These are phyloP conservation scores for Ophthalmolycus amberensis DNA, from an alignment of 2,113 vertebrate genomes.

Conservation along the genomic window DNA sequence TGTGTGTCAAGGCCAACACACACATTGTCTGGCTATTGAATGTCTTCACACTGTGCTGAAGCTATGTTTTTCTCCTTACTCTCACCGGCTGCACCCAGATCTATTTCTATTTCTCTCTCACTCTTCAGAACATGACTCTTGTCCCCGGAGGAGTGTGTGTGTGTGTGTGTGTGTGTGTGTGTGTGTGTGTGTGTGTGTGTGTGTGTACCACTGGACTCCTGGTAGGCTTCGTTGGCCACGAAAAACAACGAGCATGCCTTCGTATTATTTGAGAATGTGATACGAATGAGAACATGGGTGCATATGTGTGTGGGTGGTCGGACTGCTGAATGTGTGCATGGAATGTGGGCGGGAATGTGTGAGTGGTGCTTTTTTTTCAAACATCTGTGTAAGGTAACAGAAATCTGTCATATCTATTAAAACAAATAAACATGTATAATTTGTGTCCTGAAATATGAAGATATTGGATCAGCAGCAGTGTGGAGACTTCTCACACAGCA, in stretches of 20 bases:
- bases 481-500: neutral
- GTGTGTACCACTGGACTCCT: neutral
- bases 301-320: neutral
- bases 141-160: constrained; percentile 29
- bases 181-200: constrained; percentile 1
- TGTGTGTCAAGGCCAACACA: constrained; percentile 53
- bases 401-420: neutral
- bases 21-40: constrained; percentile 26
- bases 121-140: constrained; percentile 35
- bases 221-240: neutral
- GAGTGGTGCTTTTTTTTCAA: neutral
- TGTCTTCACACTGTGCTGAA: constrained; percentile 51
- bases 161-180: constrained; percentile 10
- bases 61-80: constrained; percentile 8
- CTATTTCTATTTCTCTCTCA: constrained; percentile 41
- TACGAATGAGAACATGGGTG: neutral
- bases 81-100: constrained; percentile 13
- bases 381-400: neutral
- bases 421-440: neutral
- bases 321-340: neutral
- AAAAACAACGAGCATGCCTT: neutral
- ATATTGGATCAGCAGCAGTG: neutral
- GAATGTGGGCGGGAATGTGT: constrained; percentile 10
- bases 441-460: neutral
- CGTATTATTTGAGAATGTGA: neutral